Conservation (phyloP, 2,888 invertebrate genomes). For the Hymenopus coronatus region DNA sequence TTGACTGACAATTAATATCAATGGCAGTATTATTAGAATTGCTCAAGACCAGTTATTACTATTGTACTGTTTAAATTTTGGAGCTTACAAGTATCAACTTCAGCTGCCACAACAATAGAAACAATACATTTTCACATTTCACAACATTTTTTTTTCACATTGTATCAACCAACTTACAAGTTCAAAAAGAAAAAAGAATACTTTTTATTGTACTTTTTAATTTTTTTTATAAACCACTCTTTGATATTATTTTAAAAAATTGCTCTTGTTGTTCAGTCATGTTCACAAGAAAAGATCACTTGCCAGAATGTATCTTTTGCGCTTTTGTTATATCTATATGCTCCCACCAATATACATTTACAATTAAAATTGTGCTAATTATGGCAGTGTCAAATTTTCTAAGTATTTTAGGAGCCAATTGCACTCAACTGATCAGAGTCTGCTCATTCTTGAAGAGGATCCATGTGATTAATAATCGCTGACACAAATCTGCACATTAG, state of each 20-base stretch:
- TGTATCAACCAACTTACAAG: neutral
- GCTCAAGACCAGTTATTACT: neutral
- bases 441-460: neutral
- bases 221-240: neutral
- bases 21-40: neutral
- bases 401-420: neutral
- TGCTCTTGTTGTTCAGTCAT: neutral
- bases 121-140: neutral
- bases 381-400: neutral
- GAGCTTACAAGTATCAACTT: neutral
- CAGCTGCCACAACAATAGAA: neutral
- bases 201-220: neutral
- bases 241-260: neutral
- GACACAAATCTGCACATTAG: too few species aligned
- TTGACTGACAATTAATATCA: neutral
- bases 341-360: neutral
- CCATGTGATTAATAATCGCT: too few species aligned
- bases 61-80: neutral
- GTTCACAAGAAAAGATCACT: neutral
- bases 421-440: neutral
- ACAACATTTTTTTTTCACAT: neutral
- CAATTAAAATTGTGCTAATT: neutral
- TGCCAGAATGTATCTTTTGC: neutral
- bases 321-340: too few species aligned
- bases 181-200: neutral